Evolutionary conservation across 2,113 vertebrate species (phyloP), one percentile per base, ranked within the genome.

Genomic region (Danio rerio): DNA sequence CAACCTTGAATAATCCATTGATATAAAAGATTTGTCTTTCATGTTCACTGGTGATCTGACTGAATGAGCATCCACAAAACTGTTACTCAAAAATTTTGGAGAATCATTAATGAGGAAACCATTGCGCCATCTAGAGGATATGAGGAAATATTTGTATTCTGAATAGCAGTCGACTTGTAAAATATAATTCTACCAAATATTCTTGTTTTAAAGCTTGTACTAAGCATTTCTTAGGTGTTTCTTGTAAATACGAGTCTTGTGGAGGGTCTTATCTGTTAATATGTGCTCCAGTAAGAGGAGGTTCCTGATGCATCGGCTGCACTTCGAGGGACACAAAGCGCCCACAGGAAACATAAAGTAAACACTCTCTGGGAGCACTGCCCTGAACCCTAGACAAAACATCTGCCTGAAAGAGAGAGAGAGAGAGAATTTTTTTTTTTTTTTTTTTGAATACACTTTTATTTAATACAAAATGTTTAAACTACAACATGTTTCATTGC

Each of bases 321-420:
- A 47, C 5, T 45, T 18, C 3, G 11, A 47, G 55, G 0, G 58
- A 77, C 18, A 63, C 58, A 77, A 21, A 63, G 58, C 45, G 7
- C 59, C 68, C 83, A 88, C 78, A 82, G 87, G 85, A 88, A 88
- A 83, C 55, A 61, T 15, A 72, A 78, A 85, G 74, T 86, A 86
- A 88, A 88, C 83, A 88, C 50, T 49, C 10, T 58, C 50, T 66
- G 75, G 50, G 58, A 88, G 79, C 47, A 71, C 81, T 80, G 62
- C 87, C 80, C 83, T 58, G 65, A 82, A 83, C 69, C 59, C 16
- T 58, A 84, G 63, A 86, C 61, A 77, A 66, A 82, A 83, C 77
- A 86, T 77, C 75, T 77, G 75, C 42, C 55, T 50, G 18, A 31
- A 31, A 52, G 62, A 65, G 4, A 31, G 49, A 63, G 59, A 83